Conservation (phyloP, 2,797 vertebrate genomes). For the Antrozous pallidus region DNA sequence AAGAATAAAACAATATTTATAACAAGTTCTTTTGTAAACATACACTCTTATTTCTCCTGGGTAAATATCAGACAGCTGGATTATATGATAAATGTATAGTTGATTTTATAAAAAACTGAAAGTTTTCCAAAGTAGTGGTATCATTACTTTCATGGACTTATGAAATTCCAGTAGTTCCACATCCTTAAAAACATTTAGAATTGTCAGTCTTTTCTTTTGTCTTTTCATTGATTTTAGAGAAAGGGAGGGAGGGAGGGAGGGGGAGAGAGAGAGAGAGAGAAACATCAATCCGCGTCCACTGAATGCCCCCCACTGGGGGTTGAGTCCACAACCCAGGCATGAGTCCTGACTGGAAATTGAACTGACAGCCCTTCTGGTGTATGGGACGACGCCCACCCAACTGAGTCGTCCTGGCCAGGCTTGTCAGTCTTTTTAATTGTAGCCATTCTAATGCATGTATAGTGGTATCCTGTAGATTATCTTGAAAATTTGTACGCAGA, state of each 20-base stretch:
- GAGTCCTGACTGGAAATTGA: neutral
- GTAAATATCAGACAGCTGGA: neutral
- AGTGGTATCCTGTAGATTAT: neutral
- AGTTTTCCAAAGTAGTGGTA: neutral
- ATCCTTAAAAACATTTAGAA: neutral
- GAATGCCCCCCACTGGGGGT: neutral
- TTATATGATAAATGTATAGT: neutral
- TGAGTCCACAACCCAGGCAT: neutral
- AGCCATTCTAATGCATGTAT: neutral
- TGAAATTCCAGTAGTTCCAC: neutral
- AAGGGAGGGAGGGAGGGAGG: too few relatives aligned
- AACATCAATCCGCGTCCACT: neutral
- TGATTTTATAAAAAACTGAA: neutral
- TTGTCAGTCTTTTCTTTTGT: neutral
- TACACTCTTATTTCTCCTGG: neutral
- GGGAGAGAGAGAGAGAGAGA: neutral
- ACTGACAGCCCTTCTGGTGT: neutral
- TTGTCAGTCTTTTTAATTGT: neutral
- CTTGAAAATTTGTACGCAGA: neutral
- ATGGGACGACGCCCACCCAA: neutral
- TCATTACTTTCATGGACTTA: neutral
- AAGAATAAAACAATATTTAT: constrained; percentile 7
- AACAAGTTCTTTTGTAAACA: neutral
- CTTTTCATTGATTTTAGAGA: neutral
- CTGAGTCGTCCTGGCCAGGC: too few relatives aligned